Base-by-base conservation (phyloP, 2,113 vertebrate species). In the Pelusios castaneus region DNA sequence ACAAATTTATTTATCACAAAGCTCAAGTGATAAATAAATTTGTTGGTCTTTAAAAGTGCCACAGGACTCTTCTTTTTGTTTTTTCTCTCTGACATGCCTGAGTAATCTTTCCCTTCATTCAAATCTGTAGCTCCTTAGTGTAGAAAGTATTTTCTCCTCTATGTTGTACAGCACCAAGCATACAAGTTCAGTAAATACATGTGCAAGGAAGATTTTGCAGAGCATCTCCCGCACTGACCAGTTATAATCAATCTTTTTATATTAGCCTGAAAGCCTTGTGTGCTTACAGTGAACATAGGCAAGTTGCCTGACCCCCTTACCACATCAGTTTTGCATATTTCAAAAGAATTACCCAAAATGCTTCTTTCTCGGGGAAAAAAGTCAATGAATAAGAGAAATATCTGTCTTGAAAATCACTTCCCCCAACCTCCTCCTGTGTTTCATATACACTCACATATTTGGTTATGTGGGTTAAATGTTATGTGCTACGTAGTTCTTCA, bases 271-370 rank as follows among this genome's bases (percentile, higher is more conserved):
- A 45, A 82, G 29, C 12, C n/a, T 17, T 6, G 60, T 14, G 3
- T 3, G 34, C 27, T 82, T 49, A 31, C 12, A 0, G 0, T 11
- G 1, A 76, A 25, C 14, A 5, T 70, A 22, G 63, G 1, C 51
- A 22, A 10, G 27, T 14, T 2, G 5, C 47, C 55, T 47, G 77
- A 31, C 10, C 6, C 27, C 51, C 12, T 0, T 2, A 6, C 41
- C 8, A 76, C 51, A 76, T 0, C n/a, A 45, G 0, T 4, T 91
- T 83, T 51, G 29, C 22, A 43, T 79, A 91, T 67, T 1, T 1
- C 19, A 43, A 27, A 77, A 38, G 21, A 22, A 87, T 13, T 87
- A 52, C 51, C 73, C 70, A 52, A 2, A 1, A 25, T 31, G 87
- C 45, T 87, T 49, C 22, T 79, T 38, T 38, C n/a, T n/a, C n/a